Conservation (phyloP, 2,113 vertebrate species). For the Cyanistes caeruleus region DNA sequence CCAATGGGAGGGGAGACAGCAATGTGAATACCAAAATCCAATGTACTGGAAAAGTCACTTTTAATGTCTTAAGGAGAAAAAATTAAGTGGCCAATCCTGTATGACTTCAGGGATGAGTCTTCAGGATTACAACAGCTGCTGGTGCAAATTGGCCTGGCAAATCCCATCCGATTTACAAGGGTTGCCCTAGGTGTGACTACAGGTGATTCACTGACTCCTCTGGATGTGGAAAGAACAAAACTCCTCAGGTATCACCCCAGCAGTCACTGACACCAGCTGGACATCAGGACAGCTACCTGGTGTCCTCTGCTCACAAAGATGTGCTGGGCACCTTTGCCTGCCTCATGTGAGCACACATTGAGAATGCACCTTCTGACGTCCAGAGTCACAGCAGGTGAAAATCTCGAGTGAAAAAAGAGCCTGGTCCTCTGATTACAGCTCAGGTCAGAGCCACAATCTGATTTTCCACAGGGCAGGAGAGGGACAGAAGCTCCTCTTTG, state of each 20-base stretch:
- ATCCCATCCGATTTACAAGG: background rate
- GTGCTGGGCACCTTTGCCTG: rapidly evolving
- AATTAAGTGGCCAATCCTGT: background rate
- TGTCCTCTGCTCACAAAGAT: background rate
- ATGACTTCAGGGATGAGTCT: background rate
- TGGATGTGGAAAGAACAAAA: background rate
- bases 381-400: background rate
- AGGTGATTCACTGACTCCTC: background rate
- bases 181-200: background rate
- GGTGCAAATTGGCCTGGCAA: background rate
- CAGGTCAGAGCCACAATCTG: background rate
- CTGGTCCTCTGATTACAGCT: background rate
- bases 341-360: rapidly evolving
- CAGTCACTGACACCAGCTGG: background rate
- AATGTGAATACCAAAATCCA: background rate
- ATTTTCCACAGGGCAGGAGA: background rate
- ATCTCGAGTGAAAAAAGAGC: background rate
- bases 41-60: rapidly evolving
- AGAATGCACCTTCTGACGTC: background rate
- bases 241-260: background rate
- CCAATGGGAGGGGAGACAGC: background rate
- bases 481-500: background rate
- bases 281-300: background rate
- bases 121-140: background rate
- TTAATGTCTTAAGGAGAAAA: background rate